A percentile compares a stretch with the other conserved stretches of the same genome.
Conservation (phyloP, 2,797 vertebrate species). For the Tarsius wallacei region DNA sequence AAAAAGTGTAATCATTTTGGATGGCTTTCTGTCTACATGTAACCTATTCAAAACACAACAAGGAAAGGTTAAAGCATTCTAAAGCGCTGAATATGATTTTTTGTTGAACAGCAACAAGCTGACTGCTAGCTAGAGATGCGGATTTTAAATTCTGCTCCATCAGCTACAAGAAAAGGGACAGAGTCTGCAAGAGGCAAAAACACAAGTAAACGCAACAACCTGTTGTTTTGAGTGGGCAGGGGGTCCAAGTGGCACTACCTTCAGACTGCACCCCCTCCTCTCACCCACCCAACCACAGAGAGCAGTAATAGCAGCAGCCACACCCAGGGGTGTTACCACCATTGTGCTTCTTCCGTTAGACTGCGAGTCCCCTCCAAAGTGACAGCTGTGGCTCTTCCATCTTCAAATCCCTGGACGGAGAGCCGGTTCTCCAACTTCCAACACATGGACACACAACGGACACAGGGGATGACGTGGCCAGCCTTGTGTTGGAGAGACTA, state of each 20-base stretch:
- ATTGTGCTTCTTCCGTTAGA: accelerated
- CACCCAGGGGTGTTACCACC: background rate
- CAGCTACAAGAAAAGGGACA: background rate
- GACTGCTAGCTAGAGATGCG: accelerated
- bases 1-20: background rate
- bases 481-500: background rate
- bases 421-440: too few species aligned
- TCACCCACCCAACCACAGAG: accelerated
- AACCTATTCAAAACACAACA: background rate
- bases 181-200: background rate
- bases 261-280: background rate
- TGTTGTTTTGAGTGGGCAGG: too few species aligned
- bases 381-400: background rate
- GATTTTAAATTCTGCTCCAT: background rate
- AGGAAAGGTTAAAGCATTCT: background rate
- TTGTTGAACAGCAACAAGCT: background rate
- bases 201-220: background rate
- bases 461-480: too few species aligned
- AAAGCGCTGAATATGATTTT: accelerated
- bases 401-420: background rate
- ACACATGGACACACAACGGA: background rate
- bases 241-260: background rate
- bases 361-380: accelerated
- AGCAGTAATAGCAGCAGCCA: accelerated
- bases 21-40: background rate